Base-by-base conservation (phyloP, 2,797 vertebrate genomes). In the Pelochelys cantorii region DNA sequence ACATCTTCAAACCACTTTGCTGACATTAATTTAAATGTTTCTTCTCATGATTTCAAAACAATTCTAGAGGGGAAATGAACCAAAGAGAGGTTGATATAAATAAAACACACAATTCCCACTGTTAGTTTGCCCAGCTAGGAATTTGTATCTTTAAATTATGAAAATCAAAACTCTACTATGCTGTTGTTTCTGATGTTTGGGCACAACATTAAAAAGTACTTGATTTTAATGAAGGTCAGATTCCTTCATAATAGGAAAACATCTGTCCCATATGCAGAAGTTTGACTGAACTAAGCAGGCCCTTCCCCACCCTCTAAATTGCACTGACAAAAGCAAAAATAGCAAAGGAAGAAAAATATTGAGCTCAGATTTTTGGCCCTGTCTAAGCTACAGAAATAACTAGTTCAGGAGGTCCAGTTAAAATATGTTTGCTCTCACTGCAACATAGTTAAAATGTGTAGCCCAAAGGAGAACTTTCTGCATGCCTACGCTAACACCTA, bases 181-280 rank as follows among this genome's bases (percentile, higher is more conserved):
- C 5, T 95, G 78, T 77, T 93, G 17, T 93, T 96, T 95, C 86
- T 91, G 92, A 92, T 91, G 78, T 90, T 95, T 95, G 95, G 92
- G 93, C 85, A 95, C 54, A 87, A 88, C 87, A 96, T 95, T 79
- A 93, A 95, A 96, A 97, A 94, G 20, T 88, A 94, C 83, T 87
- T 94, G 68, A 95, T 96, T 96, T 97, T 92, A 96, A 88, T 94
- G 96, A 97, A 97, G 92, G 84, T 97, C 94, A 96, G 62, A 95
- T 96, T 94, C 80, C 94, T 95, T 96, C 94, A 92, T 84, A 95
- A 94, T 53, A 95, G 90, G 90, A 96, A 97, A 97, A 94, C 90
- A 96, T 96, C 84, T 97, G 95, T 95, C 92, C 95, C 87, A 96
- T 93, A 95, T 89, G 85, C 59, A 89, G 81, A 95, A 94, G 57